Base-by-base conservation (phyloP, 1,140 invertebrate genomes). In the Leptopilina clavipes region DNA sequence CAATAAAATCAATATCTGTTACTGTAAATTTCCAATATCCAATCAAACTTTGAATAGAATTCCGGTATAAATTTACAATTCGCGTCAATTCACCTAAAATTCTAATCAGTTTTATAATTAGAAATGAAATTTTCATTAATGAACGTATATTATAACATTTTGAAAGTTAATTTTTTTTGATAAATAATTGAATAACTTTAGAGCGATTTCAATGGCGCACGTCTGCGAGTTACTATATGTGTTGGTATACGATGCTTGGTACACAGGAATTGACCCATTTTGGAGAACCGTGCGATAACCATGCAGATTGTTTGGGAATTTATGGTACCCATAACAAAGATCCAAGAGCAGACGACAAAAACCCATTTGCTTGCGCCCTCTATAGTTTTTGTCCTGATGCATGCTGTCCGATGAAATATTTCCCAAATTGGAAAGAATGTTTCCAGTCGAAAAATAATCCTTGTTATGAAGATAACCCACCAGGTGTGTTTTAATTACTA, bases 321-420 rank as follows among this genome's bases (percentile, higher is more conserved):
- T 83, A 85, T 25, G 75, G 76, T 0, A 25, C 76, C 3, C 88
- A 87, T 75, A 90, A 92, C 79, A 78, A 76, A 19, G 93, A 94
- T 86, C 86, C 89, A 45, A 85, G 93, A 77, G 92, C 92, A 11
- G 86, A 92, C 79, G 93, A 93, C 81, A 84, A 81, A 19, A 83
- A 84, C 71, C 90, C 91, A 6, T 94, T 92, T 83, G 85, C 86
- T n/a, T 94, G 93, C 82, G 92, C 93, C 7, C 77, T 87, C 40
- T 93, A 93, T 79, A 93, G 93, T 84, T 94, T 94, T 87, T 94
- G 93, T 87, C 93, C 93, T 6, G 93, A 94, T 87, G 91, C 91
- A 25, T 93, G 93, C 82, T 94, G 93, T 82, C 90, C 92, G 10
- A 79, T 90, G 76, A 92, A 91, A 79, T 89, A 92, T 74, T 81